Base-by-base conservation (phyloP, 30 jellyfish, hydroid and myxozoan species). In the Aurelia sp. region DNA sequence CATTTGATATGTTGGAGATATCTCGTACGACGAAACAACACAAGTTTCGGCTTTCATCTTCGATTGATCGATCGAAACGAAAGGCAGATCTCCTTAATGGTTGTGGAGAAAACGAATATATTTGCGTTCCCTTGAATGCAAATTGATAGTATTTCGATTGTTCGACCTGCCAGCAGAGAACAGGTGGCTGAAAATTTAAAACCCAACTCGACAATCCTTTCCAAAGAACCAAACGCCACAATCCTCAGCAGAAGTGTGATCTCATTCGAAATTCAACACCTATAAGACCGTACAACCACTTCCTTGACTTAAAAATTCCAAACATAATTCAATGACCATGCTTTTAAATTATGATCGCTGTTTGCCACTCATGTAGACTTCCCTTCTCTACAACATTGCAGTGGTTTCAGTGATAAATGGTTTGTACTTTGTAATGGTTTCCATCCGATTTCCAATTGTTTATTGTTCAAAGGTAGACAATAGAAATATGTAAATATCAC, bases 11-110 rank as follows among this genome's bases (percentile, higher is more conserved):
- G 67, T 15, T 18, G 83, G 67, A 8, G 83, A 50, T 11, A 77
- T 77, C 41, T 77, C 77, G 88, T 77, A 77, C 9, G 88, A 77
- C n/a, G 88, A 77, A 12, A 77, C 88, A 17, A 77, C 88, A 19
- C 35, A 38, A 57, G 63, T 58, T 77, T 63, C 88, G 11, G 77
- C 20, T 20, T 77, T 77, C 88, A 77, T 77, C 21, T 44, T 77
- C 38, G 18, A 59, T 44, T 5, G 55, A 44, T 44, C 13, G 55
- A 44, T 5, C 13, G 55, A 44, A 44, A 44, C 3, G 15, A 44
- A 44, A 44, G 15, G 9, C 55, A 44, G 55, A 9, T 44, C 50
- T 44, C 2, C 2, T 44, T 8, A 44, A 44, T 44, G 15, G 8
- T 44, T 44, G 15, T 44, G 13, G 55, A 44, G 55, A 44, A 38